These are phyloP conservation scores for Eueremaeus valkanovi DNA, from an alignment of 2,888 invertebrate species.

Conservation along the genomic window DNA sequence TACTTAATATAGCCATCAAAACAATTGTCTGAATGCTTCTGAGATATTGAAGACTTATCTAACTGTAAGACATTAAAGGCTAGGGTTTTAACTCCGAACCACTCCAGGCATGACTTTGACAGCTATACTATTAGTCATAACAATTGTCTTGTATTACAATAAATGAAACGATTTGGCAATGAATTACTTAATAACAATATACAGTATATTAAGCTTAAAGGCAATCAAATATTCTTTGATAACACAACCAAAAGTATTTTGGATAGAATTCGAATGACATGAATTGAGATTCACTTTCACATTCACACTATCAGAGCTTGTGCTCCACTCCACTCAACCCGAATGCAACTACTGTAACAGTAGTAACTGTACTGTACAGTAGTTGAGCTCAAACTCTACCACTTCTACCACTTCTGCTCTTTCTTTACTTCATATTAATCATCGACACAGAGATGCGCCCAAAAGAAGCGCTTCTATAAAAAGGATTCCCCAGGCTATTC, in stretches of 20 bases:
- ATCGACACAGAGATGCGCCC: too few species aligned
- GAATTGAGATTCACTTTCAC: constrained; percentile 12
- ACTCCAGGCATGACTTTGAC: neutral
- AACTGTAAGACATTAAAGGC: neutral
- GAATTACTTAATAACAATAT: constrained; percentile 12
- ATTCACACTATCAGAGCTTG: neutral
- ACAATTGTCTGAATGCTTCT: neutral
- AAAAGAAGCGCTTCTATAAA: too few species aligned
- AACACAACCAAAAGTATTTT: constrained; percentile 36
- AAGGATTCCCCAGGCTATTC: too few species aligned
- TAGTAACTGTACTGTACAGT: too few species aligned
- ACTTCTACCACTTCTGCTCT: too few species aligned
- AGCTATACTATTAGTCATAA: neutral
- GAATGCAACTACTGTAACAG: too few species aligned
- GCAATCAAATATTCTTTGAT: constrained; percentile 36
- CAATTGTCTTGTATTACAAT: constrained; percentile 12
- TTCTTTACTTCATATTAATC: too few species aligned
- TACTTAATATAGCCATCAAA: neutral
- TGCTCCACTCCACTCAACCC: too few species aligned
- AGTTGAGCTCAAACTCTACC: too few species aligned
- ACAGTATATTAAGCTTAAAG: constrained; percentile 32
- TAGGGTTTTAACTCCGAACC: neutral
- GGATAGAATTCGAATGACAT: neutral
- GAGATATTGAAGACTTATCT: neutral
- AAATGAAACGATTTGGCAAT: constrained; percentile 34